Conservation (phyloP, 2,888 invertebrate genomes). For the Candidula unifasciata region DNA sequence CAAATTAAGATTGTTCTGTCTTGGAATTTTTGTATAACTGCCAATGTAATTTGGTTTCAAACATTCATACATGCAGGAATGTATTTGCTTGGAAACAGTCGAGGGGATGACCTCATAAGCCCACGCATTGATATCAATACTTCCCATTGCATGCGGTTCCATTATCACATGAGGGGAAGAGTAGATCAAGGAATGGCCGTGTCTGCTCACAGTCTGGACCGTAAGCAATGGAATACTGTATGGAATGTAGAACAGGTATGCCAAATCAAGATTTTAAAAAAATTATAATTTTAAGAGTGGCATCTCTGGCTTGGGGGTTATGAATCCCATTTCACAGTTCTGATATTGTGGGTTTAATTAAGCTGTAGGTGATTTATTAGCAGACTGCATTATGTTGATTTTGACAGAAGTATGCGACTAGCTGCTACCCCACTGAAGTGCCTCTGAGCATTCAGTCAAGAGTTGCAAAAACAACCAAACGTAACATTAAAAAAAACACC, state of each 20-base stretch:
- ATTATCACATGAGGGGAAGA: slow-evolving; percentile 66
- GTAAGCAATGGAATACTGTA: not conserved
- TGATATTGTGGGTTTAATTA: too few relatives aligned
- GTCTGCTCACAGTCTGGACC: slow-evolving; percentile 49
- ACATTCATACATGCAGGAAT: slow-evolving; percentile 1
- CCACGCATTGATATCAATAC: slow-evolving; percentile 59
- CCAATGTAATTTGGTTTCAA: not conserved
- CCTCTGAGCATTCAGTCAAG: too few relatives aligned
- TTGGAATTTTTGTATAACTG: not conserved
- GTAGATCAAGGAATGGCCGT: slow-evolving; percentile 58
- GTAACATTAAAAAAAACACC: too few relatives aligned
- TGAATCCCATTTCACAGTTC: too few relatives aligned
- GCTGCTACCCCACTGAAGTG: too few relatives aligned
- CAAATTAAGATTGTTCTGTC: not conserved
- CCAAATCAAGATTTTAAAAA: too few relatives aligned
- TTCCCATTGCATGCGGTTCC: slow-evolving; percentile 69
- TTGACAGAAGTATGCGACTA: too few relatives aligned
- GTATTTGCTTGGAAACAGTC: slow-evolving; percentile 40
- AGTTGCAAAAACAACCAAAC: too few relatives aligned
- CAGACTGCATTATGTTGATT: too few relatives aligned
- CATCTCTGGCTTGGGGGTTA: too few relatives aligned
- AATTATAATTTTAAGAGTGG: too few relatives aligned
- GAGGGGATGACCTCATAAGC: slow-evolving; percentile 56
- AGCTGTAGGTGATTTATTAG: too few relatives aligned
- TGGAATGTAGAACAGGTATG: slow-evolving; percentile 29